Base-by-base conservation (phyloP, 1,140 invertebrate genomes). In the Drosophila persimilis region DNA sequence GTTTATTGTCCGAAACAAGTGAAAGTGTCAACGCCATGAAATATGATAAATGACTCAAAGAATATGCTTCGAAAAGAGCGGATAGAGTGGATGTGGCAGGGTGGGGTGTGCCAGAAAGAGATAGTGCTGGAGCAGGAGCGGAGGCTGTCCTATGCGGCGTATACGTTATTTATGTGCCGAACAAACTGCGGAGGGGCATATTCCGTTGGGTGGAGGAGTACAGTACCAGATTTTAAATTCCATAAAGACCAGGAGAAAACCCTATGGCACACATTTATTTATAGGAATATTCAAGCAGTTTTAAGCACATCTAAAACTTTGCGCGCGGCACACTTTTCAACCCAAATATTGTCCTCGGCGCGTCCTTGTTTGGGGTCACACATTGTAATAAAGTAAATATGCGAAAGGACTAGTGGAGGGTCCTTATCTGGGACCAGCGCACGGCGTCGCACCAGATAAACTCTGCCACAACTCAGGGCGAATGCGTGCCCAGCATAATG, bases 21-120 rank as follows among this genome's bases (percentile, higher is more conserved):
- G 81, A 85, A 86, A 85, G 81, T 85, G 81, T 85, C 81, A 85
- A 86, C 83, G 81, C 60, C 77, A 81, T 80, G 81, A 60, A 77
- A 85, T 72, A 85, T 86, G 81, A 85, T 85, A 80, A 85, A 85
- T 86, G 83, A 75, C 55, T 53, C 48, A 45, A 58, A 77, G 69
- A 86, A 80, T 71, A 66, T 58, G 65, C 64, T 63, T 52, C 24
- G 31, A 62, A 53, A 56, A 24, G 35, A 69, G 17, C 17, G 17
- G 17, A 17, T 1, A 1, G 24, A 57, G 29, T 24, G 41, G 17
- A 2, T 31, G 29, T 1, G 29, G 29, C 6, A 6, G 29, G 0
- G 35, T 11, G 35, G 9, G 9, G 11, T 39, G 35, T 11, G 11
- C 3, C 35, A 44, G 17, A 17, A 3, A 48, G 17, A 52, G 50